A percentile compares a stretch with the other conserved stretches of the same genome.
These are phyloP conservation scores for Peromyscus nudipes DNA, from an alignment of 2,797 vertebrate genomes.

Conservation along the genomic window DNA sequence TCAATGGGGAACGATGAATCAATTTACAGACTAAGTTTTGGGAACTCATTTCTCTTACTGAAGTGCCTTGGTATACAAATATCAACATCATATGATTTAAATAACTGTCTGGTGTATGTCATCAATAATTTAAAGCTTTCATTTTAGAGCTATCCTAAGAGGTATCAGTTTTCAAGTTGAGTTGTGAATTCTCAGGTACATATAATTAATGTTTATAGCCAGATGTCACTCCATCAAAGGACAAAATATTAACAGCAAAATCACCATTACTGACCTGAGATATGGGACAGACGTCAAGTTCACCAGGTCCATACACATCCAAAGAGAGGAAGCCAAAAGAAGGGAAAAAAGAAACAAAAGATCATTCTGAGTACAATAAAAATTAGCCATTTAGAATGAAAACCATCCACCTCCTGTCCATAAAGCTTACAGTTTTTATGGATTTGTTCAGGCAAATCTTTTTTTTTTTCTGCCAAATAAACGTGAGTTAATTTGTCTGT, in stretches of 20 bases:
- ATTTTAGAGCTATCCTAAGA: constrained; percentile 67
- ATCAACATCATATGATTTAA: constrained; percentile 38
- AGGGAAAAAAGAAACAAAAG: constrained; percentile 73
- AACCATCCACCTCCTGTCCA: neutral
- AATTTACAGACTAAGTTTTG: constrained; percentile 58
- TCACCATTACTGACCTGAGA: constrained; percentile 79
- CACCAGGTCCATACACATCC: constrained; percentile 65
- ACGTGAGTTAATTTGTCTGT: constrained; percentile 56
- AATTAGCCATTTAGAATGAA: constrained; percentile 66
- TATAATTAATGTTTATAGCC: constrained; percentile 33
- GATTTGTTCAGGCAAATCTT: neutral
- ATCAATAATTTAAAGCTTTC: constrained; percentile 75
- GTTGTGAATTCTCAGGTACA: constrained; percentile 75
- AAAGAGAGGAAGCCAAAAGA: constrained; percentile 70
- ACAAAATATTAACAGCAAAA: constrained; percentile 72
- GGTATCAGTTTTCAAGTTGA: constrained; percentile 74
- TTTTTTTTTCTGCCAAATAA: constrained; percentile 52
- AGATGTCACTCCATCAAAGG: constrained; percentile 50
- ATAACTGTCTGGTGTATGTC: constrained; percentile 48
- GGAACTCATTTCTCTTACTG: constrained; percentile 35
- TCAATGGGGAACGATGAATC: constrained; percentile 24
- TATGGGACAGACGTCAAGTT: constrained; percentile 57
- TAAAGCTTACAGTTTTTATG: constrained; percentile 29
- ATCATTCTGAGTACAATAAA: constrained; percentile 70
- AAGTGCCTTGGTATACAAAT: constrained; percentile 54